Base-by-base conservation (phyloP, 2,113 vertebrate genomes). In the Brachypteracias leptosomus region DNA sequence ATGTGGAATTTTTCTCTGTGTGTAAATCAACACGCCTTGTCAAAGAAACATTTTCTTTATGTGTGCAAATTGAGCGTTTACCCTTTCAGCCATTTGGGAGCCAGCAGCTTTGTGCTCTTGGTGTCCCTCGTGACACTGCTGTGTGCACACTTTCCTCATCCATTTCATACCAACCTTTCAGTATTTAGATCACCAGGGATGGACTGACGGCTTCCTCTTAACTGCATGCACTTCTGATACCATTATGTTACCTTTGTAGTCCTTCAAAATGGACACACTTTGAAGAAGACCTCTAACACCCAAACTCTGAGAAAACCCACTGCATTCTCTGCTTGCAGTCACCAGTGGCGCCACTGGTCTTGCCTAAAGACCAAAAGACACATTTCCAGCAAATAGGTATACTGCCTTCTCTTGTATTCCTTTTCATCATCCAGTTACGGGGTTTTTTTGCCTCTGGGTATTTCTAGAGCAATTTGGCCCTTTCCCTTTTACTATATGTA, bases 1-100 rank as follows among this genome's bases (percentile, higher is more conserved):
- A 7, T 10, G 44, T 72, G 54, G 61, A 95, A 75, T 83, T 91
- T 65, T 88, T 94, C 55, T 72, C 84, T 28, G n/a, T 11, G 54
- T 58, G 7, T 73, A 88, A 95, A 89, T 87, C 68, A 75, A 35
- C 46, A n/a, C 4, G 18, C 49, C 59, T 68, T 71, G 76, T 85
- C 62, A 87, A 70, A 87, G 89, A 89, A 76, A 11, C 16, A 1
- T 85, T 91, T 80, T 57, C 38, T 89, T 76, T 82, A 31, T 73
- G 36, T 35, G 68, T 70, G 84, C 70, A 87, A 82, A 89, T 59
- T 52, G 38, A 94, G 57, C 31, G 1, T 66, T 93, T 85, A 87
- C 73, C 80, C 58, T 79, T 74, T 77, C 18, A 85, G 82, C 28
- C 66, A 9, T 83, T 49, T 65, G 70, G 78, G 38, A 95, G 65